phyloP scores from a whole-genome alignment of 2,888 invertebrate genomes.

The Pachycephus smyrnensis region DNA sequence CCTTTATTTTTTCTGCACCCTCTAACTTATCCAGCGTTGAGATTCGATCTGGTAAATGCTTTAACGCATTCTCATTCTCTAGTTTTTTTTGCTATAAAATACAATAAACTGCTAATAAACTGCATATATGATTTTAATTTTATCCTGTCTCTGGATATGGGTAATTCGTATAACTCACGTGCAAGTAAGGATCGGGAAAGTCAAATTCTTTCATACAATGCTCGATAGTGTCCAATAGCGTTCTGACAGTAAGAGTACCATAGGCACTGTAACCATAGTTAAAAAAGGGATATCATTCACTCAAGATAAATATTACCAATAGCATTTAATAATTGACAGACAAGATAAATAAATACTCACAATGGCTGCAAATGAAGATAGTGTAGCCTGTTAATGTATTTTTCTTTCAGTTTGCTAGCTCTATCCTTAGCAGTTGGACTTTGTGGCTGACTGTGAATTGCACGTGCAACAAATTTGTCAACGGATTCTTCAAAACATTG shows the following conservation, averaged over 20 bases:
- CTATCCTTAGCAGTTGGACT: slow-evolving; percentile 82
- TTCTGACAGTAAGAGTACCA: slow-evolving; percentile 88
- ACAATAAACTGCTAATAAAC: neutral
- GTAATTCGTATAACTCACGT: slow-evolving; percentile 62
- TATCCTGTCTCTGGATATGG: slow-evolving; percentile 8
- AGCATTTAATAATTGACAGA: slow-evolving; percentile 9
- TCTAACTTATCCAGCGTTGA: slow-evolving; percentile 77
- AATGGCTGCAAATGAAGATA: slow-evolving; percentile 82
- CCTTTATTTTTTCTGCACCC: slow-evolving; percentile 62
- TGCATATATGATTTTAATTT: neutral
- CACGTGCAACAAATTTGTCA: slow-evolving; percentile 86
- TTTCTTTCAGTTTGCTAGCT: slow-evolving; percentile 84
- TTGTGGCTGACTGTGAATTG: slow-evolving; percentile 81
- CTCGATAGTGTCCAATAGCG: slow-evolving; percentile 91
- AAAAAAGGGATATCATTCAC: neutral
- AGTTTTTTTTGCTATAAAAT: slow-evolving; percentile 82
- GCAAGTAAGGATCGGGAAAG: slow-evolving; percentile 87
- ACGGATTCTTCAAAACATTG: slow-evolving; percentile 89
- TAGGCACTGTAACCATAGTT: slow-evolving; percentile 70
- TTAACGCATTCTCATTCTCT: slow-evolving; percentile 87
- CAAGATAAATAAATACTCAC: slow-evolving; percentile 69
- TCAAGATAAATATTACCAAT: neutral
- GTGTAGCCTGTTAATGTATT: slow-evolving; percentile 83
- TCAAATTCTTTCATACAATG: slow-evolving; percentile 91
- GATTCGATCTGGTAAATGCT: slow-evolving; percentile 76